Evolutionary conservation across 2,888 invertebrate genomes (phyloP), one percentile per base, ranked within the genome.

Genomic region (Lathronympha strigana): DNA sequence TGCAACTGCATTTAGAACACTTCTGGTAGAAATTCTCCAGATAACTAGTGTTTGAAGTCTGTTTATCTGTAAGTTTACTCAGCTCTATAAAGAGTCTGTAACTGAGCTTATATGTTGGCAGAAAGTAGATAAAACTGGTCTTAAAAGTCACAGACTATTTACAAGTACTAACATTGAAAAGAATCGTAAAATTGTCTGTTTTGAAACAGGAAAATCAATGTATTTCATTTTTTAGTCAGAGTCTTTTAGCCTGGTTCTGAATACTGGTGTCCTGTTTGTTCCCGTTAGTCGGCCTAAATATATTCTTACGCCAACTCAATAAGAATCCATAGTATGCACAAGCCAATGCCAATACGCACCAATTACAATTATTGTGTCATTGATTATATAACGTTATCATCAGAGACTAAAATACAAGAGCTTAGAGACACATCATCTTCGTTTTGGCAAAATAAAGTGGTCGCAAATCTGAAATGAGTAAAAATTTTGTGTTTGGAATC

Each of bases 1-100:
- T 57, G 43, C 23, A 54, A 62, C 38, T 31, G n/a, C 23, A 61
- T 61, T 54, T 54, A 40, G 66, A 38, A 40, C 66, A 49, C 57
- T n/a, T 13, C 63, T n/a, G 53, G 53, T 17, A 60, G 23, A 36
- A 45, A 31, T 45, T n/a, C 31, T n/a, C n/a, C 31, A 19, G 55
- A 57, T 13, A 19, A 45, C 43, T 31, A 45, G 17, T 54, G 57
- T 57, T 57, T 57, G 13, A 57, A 21, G 57, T 57, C 57, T 45
- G 57, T 57, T 45, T 57, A 43, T 57, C 47, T 47, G 33, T 58
- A 36, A 36, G 47, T 45, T 45, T 23, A 36, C 47, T 25, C 23
- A 33, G 25, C 1, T 36, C 11, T 17, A 36, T 47, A 58, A 19
- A 40, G 17, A 33, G 21, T 58, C 1, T n/a, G 38, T 50, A 8